Base-by-base conservation (phyloP, 2,113 vertebrate species). In the Steatornis caripensis region DNA sequence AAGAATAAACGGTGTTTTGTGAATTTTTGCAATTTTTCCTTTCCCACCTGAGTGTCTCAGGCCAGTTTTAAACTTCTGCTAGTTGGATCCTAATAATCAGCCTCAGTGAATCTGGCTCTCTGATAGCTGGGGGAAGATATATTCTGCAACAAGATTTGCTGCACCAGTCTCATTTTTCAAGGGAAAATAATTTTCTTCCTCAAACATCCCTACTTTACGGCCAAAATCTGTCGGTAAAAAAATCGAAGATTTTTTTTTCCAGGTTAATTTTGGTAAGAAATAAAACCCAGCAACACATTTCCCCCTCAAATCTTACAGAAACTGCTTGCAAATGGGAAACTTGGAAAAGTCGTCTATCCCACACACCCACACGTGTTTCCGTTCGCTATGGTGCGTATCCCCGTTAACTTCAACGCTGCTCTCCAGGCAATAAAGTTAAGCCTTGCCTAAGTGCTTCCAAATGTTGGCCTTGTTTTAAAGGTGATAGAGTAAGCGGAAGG, bases 321-420 rank as follows among this genome's bases (percentile, higher is more conserved):
- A 80, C 48, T 68, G 54, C 76, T 81, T 90, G 32, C 36, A 66
- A 84, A 93, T 45, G 29, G 68, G 32, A 87, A 96, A 91, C 17
- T 12, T 54, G 58, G 89, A 66, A 65, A 86, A 80, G 19, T 36
- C 36, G 68, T 61, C 68, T 34, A 61, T 11, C 49, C 77, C 89
- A 91, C 57, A 60, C 26, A 21, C 18, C 20, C 3, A 0, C 80
- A 45, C 1, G 6, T 6, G 36, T 68, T 88, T 91, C 61, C 11
- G 0, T 70, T 10, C 68, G 43, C 55, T 19, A 5, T 0, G 10
- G 20, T 26, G 32, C 1, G 0, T 18, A 37, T 23, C 55, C 60
- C 85, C 16, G 2, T 26, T 45, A 83, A 65, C 53, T 71, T 39
- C 78, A 75, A 5, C 16, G 2, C 15, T 1, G 7, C 32, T 55